These are phyloP conservation scores for Saguinus midas DNA, from an alignment of 2,113 vertebrate genomes.

Conservation along the genomic window DNA sequence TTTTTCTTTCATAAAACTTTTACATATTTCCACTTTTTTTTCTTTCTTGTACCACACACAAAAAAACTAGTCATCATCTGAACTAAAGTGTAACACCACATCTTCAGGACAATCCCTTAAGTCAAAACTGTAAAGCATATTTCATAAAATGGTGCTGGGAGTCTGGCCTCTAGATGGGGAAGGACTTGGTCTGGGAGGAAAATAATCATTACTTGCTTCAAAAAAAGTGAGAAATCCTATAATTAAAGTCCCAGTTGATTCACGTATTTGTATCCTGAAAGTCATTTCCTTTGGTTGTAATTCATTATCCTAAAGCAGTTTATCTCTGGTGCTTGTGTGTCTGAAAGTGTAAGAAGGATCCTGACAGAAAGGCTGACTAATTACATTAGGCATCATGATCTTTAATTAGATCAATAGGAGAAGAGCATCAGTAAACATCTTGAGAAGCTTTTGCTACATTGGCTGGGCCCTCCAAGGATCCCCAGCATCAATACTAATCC, in stretches of 20 bases:
- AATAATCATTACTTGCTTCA: not conserved
- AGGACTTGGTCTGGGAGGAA: conserved; percentile 51
- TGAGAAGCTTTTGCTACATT: conserved; percentile 42
- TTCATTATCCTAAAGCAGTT: conserved; percentile 64
- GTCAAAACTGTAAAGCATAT: not conserved
- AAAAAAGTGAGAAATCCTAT: not conserved
- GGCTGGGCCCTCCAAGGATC: conserved; percentile 37
- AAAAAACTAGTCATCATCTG: not conserved
- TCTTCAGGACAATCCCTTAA: not conserved
- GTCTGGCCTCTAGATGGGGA: conserved; percentile 32
- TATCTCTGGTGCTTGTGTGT: not conserved
- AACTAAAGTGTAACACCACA: not conserved
- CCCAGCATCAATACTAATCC: conserved; percentile 57
- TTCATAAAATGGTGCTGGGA: not conserved
- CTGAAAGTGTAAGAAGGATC: conserved; percentile 32
- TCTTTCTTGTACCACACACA: not conserved
- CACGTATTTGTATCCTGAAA: conserved; percentile 65
- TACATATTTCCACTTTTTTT: not conserved
- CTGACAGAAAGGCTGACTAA: conserved; percentile 59
- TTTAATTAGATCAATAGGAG: conserved; percentile 69
- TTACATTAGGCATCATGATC: conserved; percentile 54
- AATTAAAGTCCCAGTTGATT: conserved; percentile 60
- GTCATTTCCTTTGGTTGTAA: conserved; percentile 60
- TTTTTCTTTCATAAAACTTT: conserved; percentile 20
- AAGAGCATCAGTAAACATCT: conserved; percentile 52